Base-by-base conservation (phyloP, 2,113 vertebrate genomes). In the Calyptomena viridis region DNA sequence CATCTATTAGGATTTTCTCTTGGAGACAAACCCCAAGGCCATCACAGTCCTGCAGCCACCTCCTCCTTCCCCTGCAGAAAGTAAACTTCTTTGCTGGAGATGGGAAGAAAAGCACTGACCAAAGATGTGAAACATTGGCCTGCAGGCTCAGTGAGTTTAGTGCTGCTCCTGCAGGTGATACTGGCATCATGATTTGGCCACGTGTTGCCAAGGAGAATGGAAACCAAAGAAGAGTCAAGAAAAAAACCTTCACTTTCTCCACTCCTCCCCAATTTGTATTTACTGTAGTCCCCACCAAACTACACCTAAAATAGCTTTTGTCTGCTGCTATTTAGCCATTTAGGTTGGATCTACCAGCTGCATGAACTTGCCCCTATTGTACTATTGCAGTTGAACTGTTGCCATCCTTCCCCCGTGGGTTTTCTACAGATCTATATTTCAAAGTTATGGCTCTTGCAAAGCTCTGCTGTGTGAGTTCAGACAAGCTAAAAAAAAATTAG, bases 401-500 rank as follows among this genome's bases (percentile, higher is more conserved):
- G 94, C 95, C 96, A 96, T 82, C 69, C 66, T 93, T 28, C 76
- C 85, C 94, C 84, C 94, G 8, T 30, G 94, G 93, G 92, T 68
- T 95, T 95, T 84, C 95, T 92, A 84, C 90, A 92, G 80, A 93
- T 96, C 91, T 81, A 66, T 90, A 92, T 96, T 96, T 97, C 95
- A 97, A 95, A 93, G 96, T 92, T 90, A 94, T 7, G 67, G 79
- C 83, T 72, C 81, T 93, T 2, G 78, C 88, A 96, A 93, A 92
- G 86, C 83, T 92, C 82, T 89, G 91, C 95, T 87, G 33, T 90
- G 72, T 63, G 81, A 76, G 83, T 93, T 92, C 85, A 96, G 92
- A 90, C 79, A 84, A 84, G 80, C 87, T 89, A 75, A 96, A 93
- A 95, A 95, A 95, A 97, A 96, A 89, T 96, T 93, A 97, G 93